phyloP scores from a whole-genome alignment of 2,888 invertebrate genomes.

The Neoaliturus tenellus region DNA sequence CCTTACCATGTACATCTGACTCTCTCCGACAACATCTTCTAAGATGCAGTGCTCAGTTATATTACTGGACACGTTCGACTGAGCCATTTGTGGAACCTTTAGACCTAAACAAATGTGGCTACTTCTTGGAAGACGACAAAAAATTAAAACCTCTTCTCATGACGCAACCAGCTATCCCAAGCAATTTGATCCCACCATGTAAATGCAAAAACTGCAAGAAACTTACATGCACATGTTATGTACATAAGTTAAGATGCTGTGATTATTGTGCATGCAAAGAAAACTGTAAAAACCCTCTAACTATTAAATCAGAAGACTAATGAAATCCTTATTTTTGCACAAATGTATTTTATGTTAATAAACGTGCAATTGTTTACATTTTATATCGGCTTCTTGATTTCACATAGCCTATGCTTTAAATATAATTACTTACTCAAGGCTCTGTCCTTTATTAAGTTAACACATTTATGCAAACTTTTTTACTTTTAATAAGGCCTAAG shows the following conservation, averaged over 20 bases:
- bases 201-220: neutral
- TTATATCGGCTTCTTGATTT: too few relatives aligned
- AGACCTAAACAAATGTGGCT: neutral
- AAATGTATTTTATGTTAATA: too few relatives aligned
- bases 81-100: neutral
- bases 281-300: neutral
- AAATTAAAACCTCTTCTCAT: neutral
- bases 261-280: conserved; percentile 11
- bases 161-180: neutral
- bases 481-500: too few relatives aligned
- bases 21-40: neutral
- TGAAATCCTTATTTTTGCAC: too few relatives aligned
- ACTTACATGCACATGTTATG: neutral
- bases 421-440: too few relatives aligned
- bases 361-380: too few relatives aligned
- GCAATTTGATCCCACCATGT: neutral
- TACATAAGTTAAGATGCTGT: neutral
- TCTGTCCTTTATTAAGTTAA: too few relatives aligned
- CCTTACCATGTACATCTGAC: neutral
- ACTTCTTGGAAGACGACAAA: neutral
- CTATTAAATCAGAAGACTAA: too few relatives aligned
- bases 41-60: neutral
- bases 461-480: too few relatives aligned
- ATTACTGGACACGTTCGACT: neutral
- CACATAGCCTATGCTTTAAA: too few relatives aligned